These are phyloP conservation scores for Tretioscincus oriximinensis DNA, from an alignment of 2,113 vertebrate genomes.

Conservation along the genomic window DNA sequence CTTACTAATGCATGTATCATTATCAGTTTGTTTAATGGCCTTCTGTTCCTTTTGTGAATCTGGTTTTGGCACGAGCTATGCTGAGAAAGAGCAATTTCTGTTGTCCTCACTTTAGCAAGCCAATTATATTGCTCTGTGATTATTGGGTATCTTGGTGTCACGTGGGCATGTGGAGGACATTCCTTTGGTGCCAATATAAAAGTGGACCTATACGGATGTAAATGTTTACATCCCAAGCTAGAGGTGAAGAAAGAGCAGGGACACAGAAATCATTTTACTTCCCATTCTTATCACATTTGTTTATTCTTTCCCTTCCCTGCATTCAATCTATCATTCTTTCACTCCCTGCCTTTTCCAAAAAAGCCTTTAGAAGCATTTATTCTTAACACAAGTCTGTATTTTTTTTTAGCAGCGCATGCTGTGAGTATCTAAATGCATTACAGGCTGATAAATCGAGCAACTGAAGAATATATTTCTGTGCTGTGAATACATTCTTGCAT, in stretches of 20 bases:
- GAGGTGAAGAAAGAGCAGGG: not conserved
- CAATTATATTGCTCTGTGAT: not conserved
- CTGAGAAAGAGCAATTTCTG: not conserved
- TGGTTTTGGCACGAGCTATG: not conserved
- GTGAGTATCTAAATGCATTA: too few species aligned
- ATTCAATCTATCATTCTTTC: not conserved
- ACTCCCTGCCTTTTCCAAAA: too few species aligned
- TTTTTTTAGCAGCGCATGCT: too few species aligned
- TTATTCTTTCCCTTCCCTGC: not conserved
- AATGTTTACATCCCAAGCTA: not conserved
- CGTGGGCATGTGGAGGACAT: too few species aligned
- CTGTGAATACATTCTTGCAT: too few species aligned
- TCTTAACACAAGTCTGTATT: not conserved
- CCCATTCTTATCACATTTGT: not conserved
- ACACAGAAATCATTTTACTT: not conserved
- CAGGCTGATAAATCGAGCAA: too few species aligned
- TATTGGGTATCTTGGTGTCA: not conserved
- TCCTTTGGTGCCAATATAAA: too few species aligned
- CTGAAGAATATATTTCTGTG: too few species aligned
- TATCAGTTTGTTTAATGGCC: slow-evolving; percentile 15
- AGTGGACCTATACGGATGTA: not conserved
- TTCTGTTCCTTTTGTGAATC: not conserved
- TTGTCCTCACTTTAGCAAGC: not conserved
- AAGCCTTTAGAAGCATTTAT: not conserved
- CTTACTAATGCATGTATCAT: slow-evolving; percentile 17